A percentile compares a stretch with the other conserved stretches of the same genome.
phyloP scores from a whole-genome alignment of 2,888 invertebrate genomes.

The Rosalia funebris region DNA sequence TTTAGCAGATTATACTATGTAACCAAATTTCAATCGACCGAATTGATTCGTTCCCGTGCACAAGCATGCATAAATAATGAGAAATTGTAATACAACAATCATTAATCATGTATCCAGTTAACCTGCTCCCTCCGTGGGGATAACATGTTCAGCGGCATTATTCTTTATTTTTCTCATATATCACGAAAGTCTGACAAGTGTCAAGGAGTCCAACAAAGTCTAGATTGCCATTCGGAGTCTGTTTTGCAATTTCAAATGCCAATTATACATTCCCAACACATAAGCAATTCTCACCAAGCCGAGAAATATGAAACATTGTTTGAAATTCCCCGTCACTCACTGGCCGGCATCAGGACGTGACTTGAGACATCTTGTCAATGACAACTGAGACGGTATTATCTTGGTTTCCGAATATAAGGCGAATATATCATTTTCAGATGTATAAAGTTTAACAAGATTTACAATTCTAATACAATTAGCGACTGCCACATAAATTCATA shows the following conservation, averaged over 20 bases:
- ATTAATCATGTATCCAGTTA: slow-evolving; percentile 60
- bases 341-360: slow-evolving; percentile 44
- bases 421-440: too few relatives aligned
- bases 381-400: too few relatives aligned
- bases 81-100: slow-evolving; percentile 52
- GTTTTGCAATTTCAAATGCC: slow-evolving; percentile 60
- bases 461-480: too few relatives aligned
- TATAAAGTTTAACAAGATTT: too few relatives aligned
- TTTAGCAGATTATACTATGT: slow-evolving; percentile 6
- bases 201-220: slow-evolving; percentile 53
- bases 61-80: slow-evolving; percentile 48
- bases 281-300: slow-evolving; percentile 62
- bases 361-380: slow-evolving; percentile 28
- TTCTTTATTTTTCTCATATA: slow-evolving; percentile 63
- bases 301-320: slow-evolving; percentile 63
- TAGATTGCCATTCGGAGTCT: slow-evolving; percentile 45
- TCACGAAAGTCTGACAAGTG: slow-evolving; percentile 60
- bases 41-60: slow-evolving; percentile 40
- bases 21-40: slow-evolving; percentile 43
- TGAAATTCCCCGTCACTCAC: slow-evolving; percentile 61
- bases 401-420: too few relatives aligned
- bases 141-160: slow-evolving; percentile 50
- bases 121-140: slow-evolving; percentile 52
- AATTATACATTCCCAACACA: slow-evolving; percentile 64
- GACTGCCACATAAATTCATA: too few relatives aligned